A percentile compares a stretch with the other conserved stretches of the same genome.
phyloP scores from a whole-genome alignment of 2,797 vertebrate species.

The Sebastes itinus region DNA sequence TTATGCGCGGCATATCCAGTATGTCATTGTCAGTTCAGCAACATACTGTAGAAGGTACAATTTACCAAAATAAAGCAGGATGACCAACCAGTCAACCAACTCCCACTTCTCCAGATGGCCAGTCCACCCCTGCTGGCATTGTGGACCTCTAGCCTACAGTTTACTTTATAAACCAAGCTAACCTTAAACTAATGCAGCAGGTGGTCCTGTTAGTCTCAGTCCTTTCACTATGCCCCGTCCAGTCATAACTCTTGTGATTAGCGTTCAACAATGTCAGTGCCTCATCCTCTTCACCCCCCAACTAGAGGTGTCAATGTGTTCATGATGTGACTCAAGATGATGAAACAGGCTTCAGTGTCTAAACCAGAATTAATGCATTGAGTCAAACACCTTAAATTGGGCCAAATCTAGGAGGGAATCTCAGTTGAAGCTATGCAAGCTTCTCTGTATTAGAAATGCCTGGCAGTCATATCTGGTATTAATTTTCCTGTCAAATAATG shows the following conservation, averaged over 20 bases:
- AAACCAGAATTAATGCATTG: background rate
- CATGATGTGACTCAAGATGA: slow-evolving; percentile 22
- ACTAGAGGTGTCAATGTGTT: background rate
- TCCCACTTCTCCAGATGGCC: slow-evolving; percentile 7
- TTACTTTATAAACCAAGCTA: background rate
- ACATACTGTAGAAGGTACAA: background rate
- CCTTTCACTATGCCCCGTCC: background rate
- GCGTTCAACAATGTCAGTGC: background rate
- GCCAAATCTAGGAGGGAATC: background rate
- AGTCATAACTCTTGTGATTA: background rate
- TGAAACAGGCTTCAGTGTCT: slow-evolving; percentile 1
- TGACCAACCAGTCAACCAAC: background rate
- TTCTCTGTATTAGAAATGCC: background rate
- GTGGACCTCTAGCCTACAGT: background rate
- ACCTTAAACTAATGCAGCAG: background rate
- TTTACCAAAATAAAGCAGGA: background rate
- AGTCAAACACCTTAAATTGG: slow-evolving; percentile 17
- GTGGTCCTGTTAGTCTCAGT: background rate
- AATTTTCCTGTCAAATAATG: slow-evolving; percentile 5
- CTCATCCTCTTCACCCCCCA: background rate
- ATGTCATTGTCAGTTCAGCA: background rate
- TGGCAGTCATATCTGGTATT: slow-evolving; percentile 9
- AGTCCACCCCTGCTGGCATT: background rate
- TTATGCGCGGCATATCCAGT: background rate
- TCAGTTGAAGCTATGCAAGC: background rate